Conservation (phyloP, 2,888 invertebrate species). For the Cetonia aurata region DNA sequence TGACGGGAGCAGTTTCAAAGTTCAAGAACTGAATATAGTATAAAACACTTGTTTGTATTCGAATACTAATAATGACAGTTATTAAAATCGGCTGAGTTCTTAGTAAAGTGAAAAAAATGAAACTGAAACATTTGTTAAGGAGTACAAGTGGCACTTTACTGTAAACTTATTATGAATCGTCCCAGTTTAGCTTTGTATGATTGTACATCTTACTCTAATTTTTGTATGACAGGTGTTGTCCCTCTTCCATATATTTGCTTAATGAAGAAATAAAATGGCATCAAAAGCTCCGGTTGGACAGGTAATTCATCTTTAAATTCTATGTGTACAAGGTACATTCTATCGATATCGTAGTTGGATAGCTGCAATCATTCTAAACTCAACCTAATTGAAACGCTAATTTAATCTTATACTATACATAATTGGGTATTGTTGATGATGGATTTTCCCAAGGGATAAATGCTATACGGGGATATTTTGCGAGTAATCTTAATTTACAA, state of each 20-base stretch:
- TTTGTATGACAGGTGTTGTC: slow-evolving; percentile 75
- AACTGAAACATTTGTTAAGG: no score
- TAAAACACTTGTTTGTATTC: no score
- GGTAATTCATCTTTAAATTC: slow-evolving; percentile 72
- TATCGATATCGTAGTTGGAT: slow-evolving; percentile 67
- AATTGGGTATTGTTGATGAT: slow-evolving; percentile 1
- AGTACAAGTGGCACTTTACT: no score
- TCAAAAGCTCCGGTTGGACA: slow-evolving; percentile 68
- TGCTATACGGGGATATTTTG: slow-evolving; percentile 41
- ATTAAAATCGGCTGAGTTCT: no score
- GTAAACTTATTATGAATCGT: no score
- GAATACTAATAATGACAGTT: no score
- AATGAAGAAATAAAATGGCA: slow-evolving; percentile 79
- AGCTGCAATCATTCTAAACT: slow-evolving; percentile 53
- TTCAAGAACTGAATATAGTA: no score
- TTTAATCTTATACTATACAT: slow-evolving; percentile 4
- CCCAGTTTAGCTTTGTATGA: neutral
- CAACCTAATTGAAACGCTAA: slow-evolving; percentile 1
- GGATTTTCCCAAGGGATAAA: slow-evolving; percentile 43
- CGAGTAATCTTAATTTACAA: slow-evolving; percentile 29
- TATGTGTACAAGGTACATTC: slow-evolving; percentile 75
- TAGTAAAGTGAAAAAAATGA: no score
- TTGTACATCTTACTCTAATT: slow-evolving; percentile 76
- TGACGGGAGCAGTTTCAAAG: no score
- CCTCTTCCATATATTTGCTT: slow-evolving; percentile 74